Base-by-base conservation (phyloP, 1,140 invertebrate species). In the Caenorhabditis latens region DNA sequence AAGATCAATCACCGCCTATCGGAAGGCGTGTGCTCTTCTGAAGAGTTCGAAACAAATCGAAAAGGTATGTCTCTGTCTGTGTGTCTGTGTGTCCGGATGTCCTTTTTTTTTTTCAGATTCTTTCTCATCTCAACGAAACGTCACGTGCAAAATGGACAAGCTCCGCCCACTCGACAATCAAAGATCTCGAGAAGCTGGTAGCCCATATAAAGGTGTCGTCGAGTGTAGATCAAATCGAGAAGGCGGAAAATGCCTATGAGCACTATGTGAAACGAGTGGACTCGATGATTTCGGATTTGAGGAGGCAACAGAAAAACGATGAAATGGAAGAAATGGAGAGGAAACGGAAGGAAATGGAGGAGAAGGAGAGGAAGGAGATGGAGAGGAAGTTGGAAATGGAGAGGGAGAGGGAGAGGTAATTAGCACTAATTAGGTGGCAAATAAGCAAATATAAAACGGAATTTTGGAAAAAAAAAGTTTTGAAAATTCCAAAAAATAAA, bases 291-390 rank as follows among this genome's bases (percentile, higher is more conserved):
- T 13, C 11, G n/a, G 65, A 71, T 42, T 50, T 86, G 5, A 86
- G 79, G n/a, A 42, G 95, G 84, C 95, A 97, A 92, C 96, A 96
- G 91, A 95, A 94, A 85, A 95, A 95, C 46, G 96, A 97, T 84
- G 94, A 95, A 90, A 92, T 94, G 89, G 94, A 94, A 24, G 87
- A 55, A 21, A 5, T 89, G 21, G 88, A 89, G 61, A 87, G 63
- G 19, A 83, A 86, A 58, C 75, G 88, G 19, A 79, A 24, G 53
- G 95, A 96, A 71, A 95, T 95, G 90, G 96, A 98, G 91, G 95
- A 96, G 90, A 94, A 95, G 7, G 71, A 79, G 14, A n/a, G 46
- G 24, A 8, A 16, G 14, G 65, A 71, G 19, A 3, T 46, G 0
- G 42, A 71, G 14, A 19, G 16, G 46, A 71, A 32, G 32, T 32